Evolutionary conservation across 1,140 invertebrate genomes (phyloP), one percentile per base, ranked within the genome.

Genomic region (Oedothorax gibbosus): DNA sequence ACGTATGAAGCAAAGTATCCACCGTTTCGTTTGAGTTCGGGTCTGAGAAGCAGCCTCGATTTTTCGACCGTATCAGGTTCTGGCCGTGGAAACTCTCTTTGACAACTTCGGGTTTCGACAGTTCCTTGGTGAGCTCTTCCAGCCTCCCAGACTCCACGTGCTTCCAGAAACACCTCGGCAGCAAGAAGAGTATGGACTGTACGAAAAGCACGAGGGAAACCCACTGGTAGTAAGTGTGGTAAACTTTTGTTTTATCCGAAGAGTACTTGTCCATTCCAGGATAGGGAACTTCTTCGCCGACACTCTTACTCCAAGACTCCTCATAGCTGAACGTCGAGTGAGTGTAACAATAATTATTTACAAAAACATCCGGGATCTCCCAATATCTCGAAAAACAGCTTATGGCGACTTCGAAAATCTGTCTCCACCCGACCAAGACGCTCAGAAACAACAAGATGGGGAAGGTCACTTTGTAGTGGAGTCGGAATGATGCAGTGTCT

Each of bases 151-250:
- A 87, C 86, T 91, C 90, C 87, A 86, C 87, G 15, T 76, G 80
- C 80, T 95, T 95, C 95, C 95, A 96, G 2, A 96, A 87, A 88
- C 93, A 95, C 2, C 93, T 91, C 0, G 95, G 95, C 53, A 93
- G 89, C 88, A 89, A 89, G 75, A 89, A 89, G 6, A 88, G 62
- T 15, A 86, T 20, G 15, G 88, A 96, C 95, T 97, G 96, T 90
- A 97, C 95, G 90, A 97, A 97, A 89, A 97, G 93, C 91, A 96
- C 96, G 92, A 97, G 97, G 92, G 96, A 97, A 90, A 98, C 96
- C 96, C 96, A 97, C 92, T 97, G 96, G 90, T 97, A 97, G 91
- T 97, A 97, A 9, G 87, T 86, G 77, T 90, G 90, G 71, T 89
- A 88, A 50, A 87, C 90, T 93, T 92, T 75, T 92, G 88, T 93